Conservation (phyloP, 2,113 vertebrate species). For the Datnioides undecimradiatus region DNA sequence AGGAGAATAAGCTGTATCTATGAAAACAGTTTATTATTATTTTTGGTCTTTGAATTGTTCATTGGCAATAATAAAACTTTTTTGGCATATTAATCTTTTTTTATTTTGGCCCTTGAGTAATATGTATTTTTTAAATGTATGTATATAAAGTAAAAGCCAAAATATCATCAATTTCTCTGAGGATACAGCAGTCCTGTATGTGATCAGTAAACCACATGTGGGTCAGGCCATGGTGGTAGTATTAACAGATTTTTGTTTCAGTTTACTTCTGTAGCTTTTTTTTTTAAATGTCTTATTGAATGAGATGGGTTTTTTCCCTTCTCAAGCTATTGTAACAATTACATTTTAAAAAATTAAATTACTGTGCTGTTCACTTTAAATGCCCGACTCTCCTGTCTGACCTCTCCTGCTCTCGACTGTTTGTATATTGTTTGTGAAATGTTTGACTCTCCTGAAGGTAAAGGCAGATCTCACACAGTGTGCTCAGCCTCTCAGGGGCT, state of each 20-base stretch:
- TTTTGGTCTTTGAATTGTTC: too few relatives aligned
- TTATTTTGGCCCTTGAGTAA: too few relatives aligned
- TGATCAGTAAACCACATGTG: not conserved
- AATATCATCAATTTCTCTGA: not conserved
- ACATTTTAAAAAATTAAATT: slow-evolving; percentile 17
- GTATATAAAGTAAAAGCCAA: not conserved
- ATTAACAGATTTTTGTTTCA: not conserved
- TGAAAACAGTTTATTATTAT: too few relatives aligned
- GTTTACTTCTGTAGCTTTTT: not conserved
- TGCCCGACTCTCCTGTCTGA: not conserved
- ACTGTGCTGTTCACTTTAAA: not conserved
- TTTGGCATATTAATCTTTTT: too few relatives aligned
- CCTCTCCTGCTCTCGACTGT: not conserved
- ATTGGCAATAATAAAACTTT: too few relatives aligned
- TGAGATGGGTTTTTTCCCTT: not conserved
- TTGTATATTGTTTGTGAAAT: not conserved
- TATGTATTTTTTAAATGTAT: too few relatives aligned
- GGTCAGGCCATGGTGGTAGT: not conserved
- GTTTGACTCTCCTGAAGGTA: not conserved
- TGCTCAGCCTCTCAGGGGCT: not conserved
- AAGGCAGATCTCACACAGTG: not conserved
- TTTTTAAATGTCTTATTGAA: too few relatives aligned
- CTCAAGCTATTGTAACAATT: not conserved
- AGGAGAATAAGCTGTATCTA: too few relatives aligned
- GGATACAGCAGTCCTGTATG: not conserved